phyloP scores from a whole-genome alignment of 2,888 invertebrate genomes.

The Sinhomidia bicolor region DNA sequence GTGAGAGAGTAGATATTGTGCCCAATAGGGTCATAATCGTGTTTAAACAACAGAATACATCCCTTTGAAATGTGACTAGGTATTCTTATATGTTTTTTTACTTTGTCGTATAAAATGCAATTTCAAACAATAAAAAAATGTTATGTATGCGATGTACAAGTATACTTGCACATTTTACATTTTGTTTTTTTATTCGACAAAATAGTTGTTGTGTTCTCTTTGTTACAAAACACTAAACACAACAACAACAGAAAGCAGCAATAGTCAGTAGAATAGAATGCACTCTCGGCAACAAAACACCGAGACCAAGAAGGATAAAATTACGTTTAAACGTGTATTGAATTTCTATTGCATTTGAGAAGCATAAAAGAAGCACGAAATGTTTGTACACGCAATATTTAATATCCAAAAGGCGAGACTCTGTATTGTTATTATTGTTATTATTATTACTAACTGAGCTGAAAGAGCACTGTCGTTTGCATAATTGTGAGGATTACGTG shows the following conservation, averaged over 20 bases:
- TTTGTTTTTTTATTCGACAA: background rate
- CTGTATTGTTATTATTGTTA: too few species aligned
- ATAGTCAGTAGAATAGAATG: background rate
- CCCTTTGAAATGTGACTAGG: background rate
- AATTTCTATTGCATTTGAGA: slow-evolving; percentile 56
- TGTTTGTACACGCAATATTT: slow-evolving; percentile 48
- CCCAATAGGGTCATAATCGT: slow-evolving; percentile 15
- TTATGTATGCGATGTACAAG: too few species aligned
- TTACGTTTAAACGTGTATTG: background rate
- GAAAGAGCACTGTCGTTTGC: background rate
- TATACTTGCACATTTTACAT: background rate
- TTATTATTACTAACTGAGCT: too few species aligned
- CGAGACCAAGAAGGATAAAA: background rate
- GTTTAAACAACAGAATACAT: background rate
- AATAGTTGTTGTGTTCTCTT: background rate
- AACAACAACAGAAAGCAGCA: background rate
- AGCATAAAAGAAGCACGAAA: slow-evolving; percentile 61
- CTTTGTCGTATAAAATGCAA: background rate
- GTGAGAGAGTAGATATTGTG: background rate
- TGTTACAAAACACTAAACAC: background rate
- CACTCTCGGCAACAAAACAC: too few species aligned
- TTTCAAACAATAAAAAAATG: slow-evolving; percentile 7
- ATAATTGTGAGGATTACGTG: background rate
- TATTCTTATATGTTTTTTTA: background rate
- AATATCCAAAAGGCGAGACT: background rate